Conservation (phyloP, 2,888 invertebrate species). For the Meteorus cinctellus region DNA sequence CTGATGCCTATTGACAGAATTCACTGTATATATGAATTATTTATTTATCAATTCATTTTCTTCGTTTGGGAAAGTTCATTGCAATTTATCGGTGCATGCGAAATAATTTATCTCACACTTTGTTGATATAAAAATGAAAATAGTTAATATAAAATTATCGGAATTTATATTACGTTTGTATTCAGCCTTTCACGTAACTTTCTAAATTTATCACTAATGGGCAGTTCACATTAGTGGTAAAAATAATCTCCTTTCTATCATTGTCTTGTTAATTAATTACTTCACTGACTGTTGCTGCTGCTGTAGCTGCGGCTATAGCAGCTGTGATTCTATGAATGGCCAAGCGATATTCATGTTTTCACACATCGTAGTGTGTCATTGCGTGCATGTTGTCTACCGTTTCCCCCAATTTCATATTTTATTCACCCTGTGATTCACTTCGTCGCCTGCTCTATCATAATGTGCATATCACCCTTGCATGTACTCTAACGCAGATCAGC, state of each 20-base stretch:
- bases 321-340: neutral
- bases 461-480: neutral
- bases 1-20: too few species aligned
- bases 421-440: neutral
- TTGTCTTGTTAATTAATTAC: conserved; percentile 2
- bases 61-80: too few species aligned
- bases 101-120: too few species aligned
- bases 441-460: neutral
- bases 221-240: conserved; percentile 6
- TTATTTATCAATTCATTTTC: too few species aligned
- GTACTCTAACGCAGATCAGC: neutral
- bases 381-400: neutral
- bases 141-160: neutral
- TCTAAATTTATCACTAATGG: conserved; percentile 25
- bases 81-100: too few species aligned
- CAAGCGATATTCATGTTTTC: neutral
- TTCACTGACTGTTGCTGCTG: neutral
- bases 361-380: neutral
- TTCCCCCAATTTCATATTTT: neutral
- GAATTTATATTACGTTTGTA: conserved; percentile 17
- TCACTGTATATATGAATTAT: too few species aligned
- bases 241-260: neutral
- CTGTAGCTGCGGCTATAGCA: too few species aligned
- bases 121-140: neutral
- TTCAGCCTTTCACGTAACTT: conserved; percentile 36